Evolutionary conservation across 2,888 invertebrate species (phyloP).

Genomic region (Spicauda simplicius): DNA sequence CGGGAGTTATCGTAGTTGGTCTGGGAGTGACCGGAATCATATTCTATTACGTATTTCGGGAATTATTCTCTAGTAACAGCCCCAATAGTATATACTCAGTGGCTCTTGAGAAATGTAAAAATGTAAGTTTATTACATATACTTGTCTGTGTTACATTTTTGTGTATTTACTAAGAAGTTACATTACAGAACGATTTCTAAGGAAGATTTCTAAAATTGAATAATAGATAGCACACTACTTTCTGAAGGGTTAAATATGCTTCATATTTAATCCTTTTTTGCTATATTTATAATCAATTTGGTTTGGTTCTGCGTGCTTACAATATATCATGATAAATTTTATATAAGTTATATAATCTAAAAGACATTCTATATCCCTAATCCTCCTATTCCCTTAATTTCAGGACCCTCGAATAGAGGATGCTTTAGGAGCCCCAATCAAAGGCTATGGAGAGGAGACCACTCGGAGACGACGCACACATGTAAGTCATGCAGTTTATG

Average conservation of each 20-base stretch:
- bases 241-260: no score
- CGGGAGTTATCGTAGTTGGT: constrained; percentile 92
- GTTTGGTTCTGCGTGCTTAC: no score
- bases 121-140: constrained; percentile 63
- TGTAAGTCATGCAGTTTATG: constrained; percentile 91
- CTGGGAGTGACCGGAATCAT: constrained; percentile 92
- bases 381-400: constrained; percentile 32
- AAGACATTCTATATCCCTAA: no score
- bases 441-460: constrained; percentile 94
- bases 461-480: constrained; percentile 92
- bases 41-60: constrained; percentile 93
- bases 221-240: no score
- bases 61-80: constrained; percentile 95
- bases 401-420: constrained; percentile 90
- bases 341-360: no score
- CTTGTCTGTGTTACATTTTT: no score
- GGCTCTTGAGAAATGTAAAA: constrained; percentile 90
- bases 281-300: no score
- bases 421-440: constrained; percentile 95
- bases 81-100: constrained; percentile 93
- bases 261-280: no score
- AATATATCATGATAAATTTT: no score
- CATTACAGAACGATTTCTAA: no score
- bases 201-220: no score
- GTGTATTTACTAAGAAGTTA: no score